Evolutionary conservation across 2,797 vertebrate genomes (phyloP), one percentile per base, ranked within the genome.

Genomic region (Phrynocephalus forsythii): DNA sequence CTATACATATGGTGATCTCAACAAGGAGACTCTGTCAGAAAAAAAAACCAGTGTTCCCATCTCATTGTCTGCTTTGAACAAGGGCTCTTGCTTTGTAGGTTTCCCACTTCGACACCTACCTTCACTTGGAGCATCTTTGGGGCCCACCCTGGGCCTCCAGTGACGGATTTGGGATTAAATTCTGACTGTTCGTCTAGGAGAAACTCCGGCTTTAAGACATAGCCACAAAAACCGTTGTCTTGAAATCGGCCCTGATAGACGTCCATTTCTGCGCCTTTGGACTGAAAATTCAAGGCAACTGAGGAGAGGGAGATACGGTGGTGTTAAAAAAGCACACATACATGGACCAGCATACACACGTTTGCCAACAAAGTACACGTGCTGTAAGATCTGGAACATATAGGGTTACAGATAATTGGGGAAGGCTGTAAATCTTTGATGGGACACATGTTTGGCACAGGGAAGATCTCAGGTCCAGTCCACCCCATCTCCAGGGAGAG

Each of bases 231-330:
- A 5, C 97, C 98, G 0, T 99, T 99, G 79, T 97, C 97, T 91
- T 96, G 95, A 95, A 99, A 99, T 6, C 95, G 96, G 7, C 98
- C 98, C 94, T 99, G 98, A 94, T 99, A 98, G 76, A 99, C 48
- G 33, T 99, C 97, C 98, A 99, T 99, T 96, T 99, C 98, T 79
- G 97, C 96, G 85, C 96, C 95, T 8, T 96, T 96, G 3, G 98
- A 98, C 97, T 99, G 99, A 96, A 99, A 99, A 96, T 99, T 99
- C 83, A 99, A 91, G 18, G 99, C 98, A 97, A 99, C 99, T 99
- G 87, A 56, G 92, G 92, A 24, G 83, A 83, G 83, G n/a, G 83
- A 88, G 83, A 79, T n/a, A 78, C 30, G 87, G 86, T 84, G 86
- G 60, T 77, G 52, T 67, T 28, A 15, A 13, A 15, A 44, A 28